These are phyloP conservation scores for Eupithecia pulchellata DNA, from an alignment of 2,888 invertebrate genomes.

Conservation along the genomic window DNA sequence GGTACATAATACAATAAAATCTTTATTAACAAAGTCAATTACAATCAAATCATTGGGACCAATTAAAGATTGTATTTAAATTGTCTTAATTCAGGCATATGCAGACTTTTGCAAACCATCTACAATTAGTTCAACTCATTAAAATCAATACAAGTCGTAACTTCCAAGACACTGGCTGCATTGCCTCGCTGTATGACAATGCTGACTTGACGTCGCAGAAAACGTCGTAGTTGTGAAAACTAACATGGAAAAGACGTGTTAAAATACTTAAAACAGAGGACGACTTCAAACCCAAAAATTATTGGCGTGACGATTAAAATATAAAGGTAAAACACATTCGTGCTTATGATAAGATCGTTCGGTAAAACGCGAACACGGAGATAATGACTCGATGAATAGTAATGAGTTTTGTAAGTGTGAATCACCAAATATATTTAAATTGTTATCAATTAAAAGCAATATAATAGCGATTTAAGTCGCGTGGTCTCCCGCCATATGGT, in stretches of 20 bases:
- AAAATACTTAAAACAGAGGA: slow-evolving; percentile 37
- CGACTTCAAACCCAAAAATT: slow-evolving; percentile 58
- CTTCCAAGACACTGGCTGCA: too few species aligned
- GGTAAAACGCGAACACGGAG: slow-evolving; percentile 78
- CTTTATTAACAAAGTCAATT: too few species aligned
- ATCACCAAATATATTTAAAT: slow-evolving; percentile 86
- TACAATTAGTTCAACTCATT: too few species aligned
- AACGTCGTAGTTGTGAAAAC: background rate
- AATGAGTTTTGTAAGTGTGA: slow-evolving; percentile 84
- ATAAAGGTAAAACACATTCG: slow-evolving; percentile 81
- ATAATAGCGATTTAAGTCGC: slow-evolving; percentile 84
- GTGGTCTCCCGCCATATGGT: slow-evolving; percentile 77
- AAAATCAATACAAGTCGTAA: too few species aligned
- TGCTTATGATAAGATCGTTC: slow-evolving; percentile 75
- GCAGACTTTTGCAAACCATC: too few species aligned
- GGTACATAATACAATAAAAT: too few species aligned
- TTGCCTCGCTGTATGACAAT: too few species aligned
- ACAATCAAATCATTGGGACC: too few species aligned
- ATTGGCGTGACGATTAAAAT: slow-evolving; percentile 75
- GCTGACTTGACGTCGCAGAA: background rate
- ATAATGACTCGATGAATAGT: slow-evolving; percentile 85
- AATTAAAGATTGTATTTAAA: too few species aligned
- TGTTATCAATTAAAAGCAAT: slow-evolving; percentile 86
- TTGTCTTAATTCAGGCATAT: too few species aligned
- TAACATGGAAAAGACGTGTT: background rate